Evolutionary conservation across 2,113 vertebrate genomes (phyloP).

Genomic region (Dromaius novaehollandiae): DNA sequence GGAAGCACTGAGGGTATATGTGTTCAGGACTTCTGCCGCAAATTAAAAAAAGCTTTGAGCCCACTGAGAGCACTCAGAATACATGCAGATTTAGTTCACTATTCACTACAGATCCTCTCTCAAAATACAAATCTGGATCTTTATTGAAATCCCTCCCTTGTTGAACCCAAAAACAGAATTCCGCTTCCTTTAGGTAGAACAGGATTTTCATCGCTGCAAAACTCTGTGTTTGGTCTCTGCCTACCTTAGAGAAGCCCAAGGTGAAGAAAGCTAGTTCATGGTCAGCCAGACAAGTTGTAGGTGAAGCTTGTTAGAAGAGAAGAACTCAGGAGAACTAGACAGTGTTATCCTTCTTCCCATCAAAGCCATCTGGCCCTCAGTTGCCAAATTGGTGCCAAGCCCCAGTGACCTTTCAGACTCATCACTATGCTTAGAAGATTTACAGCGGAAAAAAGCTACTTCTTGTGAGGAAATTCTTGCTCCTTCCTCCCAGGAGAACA

Average conservation of each 20-base stretch:
- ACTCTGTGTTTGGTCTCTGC: not conserved
- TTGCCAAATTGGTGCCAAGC: conserved; percentile 46
- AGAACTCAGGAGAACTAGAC: not conserved
- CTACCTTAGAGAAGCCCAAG: not conserved
- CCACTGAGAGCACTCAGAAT: not conserved
- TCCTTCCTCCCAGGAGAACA: conserved; percentile 43
- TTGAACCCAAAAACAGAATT: not conserved
- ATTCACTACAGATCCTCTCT: not conserved
- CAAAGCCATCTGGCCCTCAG: not conserved
- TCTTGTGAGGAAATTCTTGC: conserved; percentile 33
- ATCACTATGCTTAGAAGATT: not conserved
- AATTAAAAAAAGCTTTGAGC: not conserved
- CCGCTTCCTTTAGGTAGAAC: not conserved
- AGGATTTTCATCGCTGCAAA: not conserved
- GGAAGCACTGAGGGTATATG: accelerated
- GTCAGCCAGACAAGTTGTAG: not conserved
- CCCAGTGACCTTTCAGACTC: conserved; percentile 60
- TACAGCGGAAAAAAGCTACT: conserved; percentile 44
- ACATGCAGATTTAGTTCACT: not conserved
- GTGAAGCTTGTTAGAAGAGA: not conserved
- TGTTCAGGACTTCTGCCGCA: not conserved
- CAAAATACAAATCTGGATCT: not conserved
- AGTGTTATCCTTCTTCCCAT: not conserved
- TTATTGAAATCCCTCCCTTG: not conserved
- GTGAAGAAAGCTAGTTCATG: not conserved